These are phyloP conservation scores for Centropyge bicolor DNA, from an alignment of 2,797 vertebrate genomes.

Conservation along the genomic window DNA sequence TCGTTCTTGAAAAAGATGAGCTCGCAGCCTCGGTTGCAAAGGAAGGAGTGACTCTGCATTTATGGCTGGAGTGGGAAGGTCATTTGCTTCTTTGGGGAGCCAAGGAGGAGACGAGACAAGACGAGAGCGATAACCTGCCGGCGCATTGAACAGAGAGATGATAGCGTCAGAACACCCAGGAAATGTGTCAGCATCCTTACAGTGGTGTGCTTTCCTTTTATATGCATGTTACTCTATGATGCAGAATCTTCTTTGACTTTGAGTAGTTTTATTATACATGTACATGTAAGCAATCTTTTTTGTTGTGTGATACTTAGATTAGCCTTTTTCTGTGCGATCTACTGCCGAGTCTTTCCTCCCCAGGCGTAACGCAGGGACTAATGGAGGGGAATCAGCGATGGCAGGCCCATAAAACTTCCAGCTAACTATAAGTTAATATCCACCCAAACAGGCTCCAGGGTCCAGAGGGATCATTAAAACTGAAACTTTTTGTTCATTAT, in stretches of 20 bases:
- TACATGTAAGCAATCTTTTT: not conserved
- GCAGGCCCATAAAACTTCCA: conserved; percentile 26
- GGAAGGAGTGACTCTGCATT: conserved; percentile 27
- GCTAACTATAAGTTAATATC: conserved; percentile 40
- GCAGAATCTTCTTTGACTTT: not conserved
- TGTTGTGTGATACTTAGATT: not conserved
- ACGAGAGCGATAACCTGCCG: conserved; percentile 19
- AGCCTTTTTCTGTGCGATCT: conserved; percentile 3
- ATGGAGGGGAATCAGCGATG: conserved; percentile 37
- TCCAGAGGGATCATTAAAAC: conserved; percentile 57
- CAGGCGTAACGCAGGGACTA: conserved; percentile 32
- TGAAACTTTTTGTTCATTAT: conserved; percentile 53
- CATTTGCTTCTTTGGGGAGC: conserved; percentile 33
- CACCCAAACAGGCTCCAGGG: conserved; percentile 31
- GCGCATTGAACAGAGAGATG: not conserved
- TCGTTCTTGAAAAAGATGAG: conserved; percentile 35
- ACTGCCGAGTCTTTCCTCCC: conserved; percentile 1
- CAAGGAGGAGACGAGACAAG: conserved; percentile 11
- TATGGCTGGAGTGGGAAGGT: conserved; percentile 32
- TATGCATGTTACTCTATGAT: not conserved
- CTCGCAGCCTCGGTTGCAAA: conserved; percentile 21
- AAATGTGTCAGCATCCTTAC: conserved; percentile 10
- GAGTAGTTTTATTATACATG: not conserved
- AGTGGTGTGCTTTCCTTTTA: not conserved
- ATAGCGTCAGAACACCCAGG: conserved; percentile 7